Evolutionary conservation across 1,140 invertebrate species (phyloP).

Genomic region (Zaprionus gabonicus): DNA sequence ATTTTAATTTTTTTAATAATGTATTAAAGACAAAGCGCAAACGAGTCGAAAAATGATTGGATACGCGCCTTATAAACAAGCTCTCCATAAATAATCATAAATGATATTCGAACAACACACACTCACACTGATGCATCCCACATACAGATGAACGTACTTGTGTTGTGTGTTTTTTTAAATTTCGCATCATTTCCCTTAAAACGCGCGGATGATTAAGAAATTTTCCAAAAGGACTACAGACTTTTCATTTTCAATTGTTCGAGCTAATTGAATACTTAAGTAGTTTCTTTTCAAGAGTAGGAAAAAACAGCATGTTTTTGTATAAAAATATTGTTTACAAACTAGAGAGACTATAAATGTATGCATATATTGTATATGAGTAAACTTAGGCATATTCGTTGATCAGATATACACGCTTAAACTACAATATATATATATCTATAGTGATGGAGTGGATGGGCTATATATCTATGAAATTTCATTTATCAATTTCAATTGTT

Average conservation of each 20-base stretch:
- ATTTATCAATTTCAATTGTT: slow-evolving; percentile 43
- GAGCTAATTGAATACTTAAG: slow-evolving; percentile 32
- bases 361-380: neutral
- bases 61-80: slow-evolving; percentile 49
- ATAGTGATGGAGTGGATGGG: slow-evolving; percentile 8
- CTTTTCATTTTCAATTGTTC: slow-evolving; percentile 46
- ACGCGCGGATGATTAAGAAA: slow-evolving; percentile 18
- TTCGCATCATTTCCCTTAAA: slow-evolving; percentile 19
- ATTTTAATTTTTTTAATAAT: slow-evolving; percentile 11
- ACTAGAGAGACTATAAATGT: slow-evolving; percentile 12
- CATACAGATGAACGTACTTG: slow-evolving; percentile 45
- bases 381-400: slow-evolving; percentile 6
- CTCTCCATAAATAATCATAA: slow-evolving; percentile 47
- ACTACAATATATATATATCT: neutral
- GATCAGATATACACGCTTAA: slow-evolving; percentile 13
- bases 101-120: slow-evolving; percentile 50
- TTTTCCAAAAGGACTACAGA: slow-evolving; percentile 34
- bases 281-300: slow-evolving; percentile 16
- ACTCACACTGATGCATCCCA: slow-evolving; percentile 36
- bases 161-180: slow-evolving; percentile 25
- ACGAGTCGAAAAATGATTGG: slow-evolving; percentile 58
- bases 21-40: slow-evolving; percentile 22
- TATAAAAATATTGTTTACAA: slow-evolving; percentile 27
- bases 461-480: slow-evolving; percentile 25
- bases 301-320: slow-evolving; percentile 13